phyloP scores from a whole-genome alignment of 2,888 invertebrate species.

The Trichopoda pennipes region DNA sequence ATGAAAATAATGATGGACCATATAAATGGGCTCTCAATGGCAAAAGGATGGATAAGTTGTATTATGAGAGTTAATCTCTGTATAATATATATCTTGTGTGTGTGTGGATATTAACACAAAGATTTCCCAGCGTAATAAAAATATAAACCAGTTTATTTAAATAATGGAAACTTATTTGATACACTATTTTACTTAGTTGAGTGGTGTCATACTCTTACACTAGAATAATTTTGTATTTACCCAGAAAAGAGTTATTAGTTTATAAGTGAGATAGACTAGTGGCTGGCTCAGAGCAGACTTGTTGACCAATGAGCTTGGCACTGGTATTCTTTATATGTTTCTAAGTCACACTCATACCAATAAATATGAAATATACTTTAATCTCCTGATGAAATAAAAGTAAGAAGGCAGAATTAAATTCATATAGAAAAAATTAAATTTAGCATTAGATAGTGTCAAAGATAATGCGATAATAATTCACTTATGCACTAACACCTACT shows the following conservation, averaged over 20 bases:
- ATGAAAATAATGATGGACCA: constrained; percentile 36
- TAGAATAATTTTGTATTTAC: not conserved
- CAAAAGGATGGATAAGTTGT: constrained; percentile 6
- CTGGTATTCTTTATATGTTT: constrained; percentile 27
- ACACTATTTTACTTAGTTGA: constrained; percentile 1
- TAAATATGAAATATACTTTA: not conserved
- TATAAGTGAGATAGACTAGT: constrained; percentile 16
- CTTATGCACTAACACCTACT: no score
- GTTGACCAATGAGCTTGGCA: not conserved
- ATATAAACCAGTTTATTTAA: constrained; percentile 35
- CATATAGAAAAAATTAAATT: no score
- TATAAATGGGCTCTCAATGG: constrained; percentile 17
- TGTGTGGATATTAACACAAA: not conserved
- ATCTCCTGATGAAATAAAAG: not conserved
- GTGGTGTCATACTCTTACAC: not conserved
- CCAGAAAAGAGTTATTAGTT: constrained; percentile 7
- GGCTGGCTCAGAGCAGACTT: not conserved
- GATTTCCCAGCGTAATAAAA: constrained; percentile 17
- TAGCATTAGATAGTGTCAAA: no score
- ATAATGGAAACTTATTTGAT: constrained; percentile 40
- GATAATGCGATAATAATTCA: no score
- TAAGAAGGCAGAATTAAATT: not conserved
- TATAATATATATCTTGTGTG: not conserved
- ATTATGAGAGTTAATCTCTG: constrained; percentile 28
- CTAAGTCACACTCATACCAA: constrained; percentile 6